phyloP scores from a whole-genome alignment of 2,797 vertebrate species.

The Stomatorhinus walkeri region DNA sequence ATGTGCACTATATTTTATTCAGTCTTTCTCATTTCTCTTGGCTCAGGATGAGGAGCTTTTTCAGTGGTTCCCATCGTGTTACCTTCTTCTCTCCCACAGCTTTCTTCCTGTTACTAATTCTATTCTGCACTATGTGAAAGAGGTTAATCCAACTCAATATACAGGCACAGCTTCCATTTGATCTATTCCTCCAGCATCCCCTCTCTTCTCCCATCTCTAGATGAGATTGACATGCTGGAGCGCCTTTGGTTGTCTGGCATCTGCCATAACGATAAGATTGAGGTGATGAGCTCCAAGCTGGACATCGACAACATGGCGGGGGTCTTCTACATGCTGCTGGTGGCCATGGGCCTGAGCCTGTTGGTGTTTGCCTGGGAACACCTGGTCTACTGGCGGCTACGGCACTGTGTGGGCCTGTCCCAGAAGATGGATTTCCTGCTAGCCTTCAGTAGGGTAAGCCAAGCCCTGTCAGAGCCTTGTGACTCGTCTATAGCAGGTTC shows the following conservation, averaged over 20 bases:
- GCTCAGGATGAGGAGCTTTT: background rate
- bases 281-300: constrained; percentile 79
- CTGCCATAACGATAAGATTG: constrained; percentile 57
- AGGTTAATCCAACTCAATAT: background rate
- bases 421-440: constrained; percentile 77
- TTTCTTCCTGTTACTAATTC: background rate
- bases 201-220: constrained; percentile 36
- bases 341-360: constrained; percentile 67
- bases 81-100: background rate
- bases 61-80: background rate
- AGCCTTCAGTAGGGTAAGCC: constrained; percentile 77
- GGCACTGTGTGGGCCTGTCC: constrained; percentile 73
- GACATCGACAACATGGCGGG: constrained; percentile 70
- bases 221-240: constrained; percentile 61
- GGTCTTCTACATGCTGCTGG: constrained; percentile 70
- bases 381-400: constrained; percentile 78
- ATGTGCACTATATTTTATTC: background rate
- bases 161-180: background rate
- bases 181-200: background rate
- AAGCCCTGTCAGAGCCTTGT: background rate
- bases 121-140: background rate
- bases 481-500: background rate
- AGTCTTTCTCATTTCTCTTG: background rate
- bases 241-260: constrained; percentile 50
- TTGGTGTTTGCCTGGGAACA: constrained; percentile 74